A percentile compares a stretch with the other conserved stretches of the same genome.
Conservation (phyloP, 92 coral and sea anemone species). For the Palythoa caribaeorum region DNA sequence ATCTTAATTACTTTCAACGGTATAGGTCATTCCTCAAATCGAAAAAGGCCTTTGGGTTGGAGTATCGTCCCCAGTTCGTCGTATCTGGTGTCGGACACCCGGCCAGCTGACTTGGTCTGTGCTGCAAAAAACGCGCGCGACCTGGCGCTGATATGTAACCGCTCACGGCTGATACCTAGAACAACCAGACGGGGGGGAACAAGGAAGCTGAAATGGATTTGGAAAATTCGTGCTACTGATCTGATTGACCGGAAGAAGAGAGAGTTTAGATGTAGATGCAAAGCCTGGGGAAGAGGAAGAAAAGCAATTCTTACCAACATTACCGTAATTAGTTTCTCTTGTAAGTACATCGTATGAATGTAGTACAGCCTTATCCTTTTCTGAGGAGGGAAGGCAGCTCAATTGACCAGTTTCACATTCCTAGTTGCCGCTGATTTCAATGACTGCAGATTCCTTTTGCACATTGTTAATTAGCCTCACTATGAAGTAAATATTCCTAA, state of each 20-base stretch:
- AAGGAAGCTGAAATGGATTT: background rate
- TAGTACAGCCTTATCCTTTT: no score
- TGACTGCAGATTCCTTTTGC: no score
- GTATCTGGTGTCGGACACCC: constrained; percentile 10
- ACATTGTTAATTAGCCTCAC: no score
- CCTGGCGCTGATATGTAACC: constrained; percentile 13
- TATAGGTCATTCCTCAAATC: background rate
- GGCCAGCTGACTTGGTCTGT: background rate
- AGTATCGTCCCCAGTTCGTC: background rate
- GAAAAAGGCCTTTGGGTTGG: background rate
- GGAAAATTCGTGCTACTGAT: constrained; percentile 23
- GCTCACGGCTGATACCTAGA: background rate
- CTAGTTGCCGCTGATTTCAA: no score
- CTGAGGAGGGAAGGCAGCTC: no score
- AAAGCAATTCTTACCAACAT: background rate
- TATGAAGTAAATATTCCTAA: no score
- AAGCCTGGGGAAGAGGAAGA: constrained; percentile 14
- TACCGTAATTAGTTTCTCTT: background rate
- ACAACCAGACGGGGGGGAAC: constrained; percentile 9
- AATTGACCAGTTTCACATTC: no score
- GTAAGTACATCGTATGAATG: constrained; percentile 1
- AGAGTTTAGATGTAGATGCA: constrained; percentile 14
- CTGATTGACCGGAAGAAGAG: background rate
- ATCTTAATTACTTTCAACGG: background rate
- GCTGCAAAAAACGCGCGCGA: constrained; percentile 16